These are phyloP conservation scores for Gadus chalcogrammus DNA, from an alignment of 2,113 vertebrate species.

Conservation along the genomic window DNA sequence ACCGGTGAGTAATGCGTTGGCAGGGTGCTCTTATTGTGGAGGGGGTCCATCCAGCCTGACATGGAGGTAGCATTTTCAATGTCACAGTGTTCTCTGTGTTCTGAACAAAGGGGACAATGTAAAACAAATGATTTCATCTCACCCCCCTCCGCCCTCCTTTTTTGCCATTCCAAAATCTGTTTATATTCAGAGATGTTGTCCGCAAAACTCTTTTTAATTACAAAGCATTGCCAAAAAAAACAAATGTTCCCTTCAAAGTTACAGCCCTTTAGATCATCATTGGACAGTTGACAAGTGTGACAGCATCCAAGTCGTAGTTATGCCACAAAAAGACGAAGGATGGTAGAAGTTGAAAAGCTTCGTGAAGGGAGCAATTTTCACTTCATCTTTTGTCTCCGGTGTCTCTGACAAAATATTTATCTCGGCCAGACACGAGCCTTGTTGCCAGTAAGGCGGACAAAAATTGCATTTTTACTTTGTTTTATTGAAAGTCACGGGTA, in stretches of 20 bases:
- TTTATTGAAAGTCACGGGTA: constrained; percentile 61
- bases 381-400: constrained; percentile 59
- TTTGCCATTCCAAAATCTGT: no score
- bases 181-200: no score
- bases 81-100: no score
- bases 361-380: constrained; percentile 53
- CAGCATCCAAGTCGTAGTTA: constrained; percentile 18
- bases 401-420: constrained; percentile 65
- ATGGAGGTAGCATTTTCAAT: no score
- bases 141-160: no score
- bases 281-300: constrained; percentile 10
- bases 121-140: no score
- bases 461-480: constrained; percentile 69
- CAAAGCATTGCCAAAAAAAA: no score
- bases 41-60: no score
- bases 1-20: no score
- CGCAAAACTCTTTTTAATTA: no score
- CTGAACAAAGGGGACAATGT: no score
- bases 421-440: constrained; percentile 38
- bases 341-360: constrained; percentile 27
- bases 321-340: constrained; percentile 27
- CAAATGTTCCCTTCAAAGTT: constrained; percentile 14
- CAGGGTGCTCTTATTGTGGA: no score
- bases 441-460: constrained; percentile 46
- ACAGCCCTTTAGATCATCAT: constrained; percentile 29